Percentiles rank a stretch among this genome's conserved stretches.
Conservation (phyloP, 2,113 vertebrate species). For the Brachyistius frenatus region DNA sequence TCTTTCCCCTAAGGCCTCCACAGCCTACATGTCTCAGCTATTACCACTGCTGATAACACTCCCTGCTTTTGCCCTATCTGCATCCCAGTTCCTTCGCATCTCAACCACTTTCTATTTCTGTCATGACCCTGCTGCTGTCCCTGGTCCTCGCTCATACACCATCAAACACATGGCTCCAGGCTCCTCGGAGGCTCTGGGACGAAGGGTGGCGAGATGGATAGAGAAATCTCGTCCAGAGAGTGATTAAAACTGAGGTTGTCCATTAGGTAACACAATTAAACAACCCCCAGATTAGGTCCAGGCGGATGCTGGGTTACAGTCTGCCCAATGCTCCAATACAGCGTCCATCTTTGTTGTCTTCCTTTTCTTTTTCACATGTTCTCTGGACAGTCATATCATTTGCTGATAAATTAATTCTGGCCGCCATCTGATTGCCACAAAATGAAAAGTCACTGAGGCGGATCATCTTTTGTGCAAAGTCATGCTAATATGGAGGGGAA, state of each 20-base stretch:
- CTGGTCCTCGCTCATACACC: constrained; percentile 51
- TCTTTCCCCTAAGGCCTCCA: constrained; percentile 44
- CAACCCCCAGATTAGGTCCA: constrained; percentile 38
- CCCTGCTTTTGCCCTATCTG: constrained; percentile 42
- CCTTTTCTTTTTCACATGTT: constrained; percentile 46
- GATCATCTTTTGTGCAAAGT: constrained; percentile 51
- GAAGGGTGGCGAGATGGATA: constrained; percentile 56
- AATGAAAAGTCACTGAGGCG: constrained; percentile 5
- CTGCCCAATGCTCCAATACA: background rate
- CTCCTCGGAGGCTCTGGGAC: constrained; percentile 59
- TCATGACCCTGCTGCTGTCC: constrained; percentile 33
- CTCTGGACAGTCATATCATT: constrained; percentile 43
- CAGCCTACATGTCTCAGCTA: constrained; percentile 69
- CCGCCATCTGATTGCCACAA: constrained; percentile 45
- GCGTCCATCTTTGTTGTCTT: constrained; percentile 33
- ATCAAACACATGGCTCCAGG: constrained; percentile 51
- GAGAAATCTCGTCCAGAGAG: constrained; percentile 53
- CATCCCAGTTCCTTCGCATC: constrained; percentile 52
- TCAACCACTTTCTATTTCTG: constrained; percentile 61
- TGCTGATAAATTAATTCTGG: constrained; percentile 45
- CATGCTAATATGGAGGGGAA: constrained; percentile 28
- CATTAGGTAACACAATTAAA: constrained; percentile 66
- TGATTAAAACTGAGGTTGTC: constrained; percentile 73
- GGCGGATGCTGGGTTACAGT: constrained; percentile 29
- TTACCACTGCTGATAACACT: constrained; percentile 73